Evolutionary conservation across 2,888 invertebrate genomes (phyloP), one percentile per base, ranked within the genome.

Genomic region (Sepioteuthis lessoniana): DNA sequence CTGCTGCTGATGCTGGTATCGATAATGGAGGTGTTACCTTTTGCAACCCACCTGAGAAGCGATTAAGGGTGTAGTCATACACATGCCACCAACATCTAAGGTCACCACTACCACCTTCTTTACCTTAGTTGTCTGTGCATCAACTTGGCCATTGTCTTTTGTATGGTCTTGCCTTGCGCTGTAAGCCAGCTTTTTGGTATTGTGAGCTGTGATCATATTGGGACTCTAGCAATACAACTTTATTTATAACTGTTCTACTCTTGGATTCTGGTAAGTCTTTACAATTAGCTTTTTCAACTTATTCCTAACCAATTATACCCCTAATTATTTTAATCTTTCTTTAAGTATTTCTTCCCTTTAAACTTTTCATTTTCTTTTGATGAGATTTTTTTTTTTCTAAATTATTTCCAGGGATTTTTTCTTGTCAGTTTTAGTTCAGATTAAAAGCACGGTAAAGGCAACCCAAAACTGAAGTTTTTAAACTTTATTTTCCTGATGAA

Each of bases 181-280:
- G 76, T n/a, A n/a, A 76, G 76, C 76, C 76, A 76, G 76, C 13
- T 76, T 76, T 42, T 35, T 76, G 76, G n/a, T n/a, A 35, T 76
- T 19, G 76, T 76, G 16, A 76, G 35, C 76, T 35, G 16, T 35
- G 76, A 76, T 76, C 76, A 35, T 21, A 35, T 76, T 76, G n/a
- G 76, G 35, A 76, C n/a, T 76, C 76, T n/a, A 76, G 76, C 76
- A 76, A 35, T 13, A 42, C 42, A 13, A 35, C 10, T 19, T 76
- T 76, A n/a, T n/a, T 76, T 76, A 76, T 76, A 76, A 76, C 76
- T 13, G n/a, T 76, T 76, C 35, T 76, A 10, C 0, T 13, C 19
- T n/a, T n/a, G 76, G 76, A 76, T 76, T 76, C 76, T 76, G 76
- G 76, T 76, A 76, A 76, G 76, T 76, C 76, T 76, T 76, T 76